Conservation (phyloP, 2,888 invertebrate species). For the Caenorhabditis imperialis region DNA sequence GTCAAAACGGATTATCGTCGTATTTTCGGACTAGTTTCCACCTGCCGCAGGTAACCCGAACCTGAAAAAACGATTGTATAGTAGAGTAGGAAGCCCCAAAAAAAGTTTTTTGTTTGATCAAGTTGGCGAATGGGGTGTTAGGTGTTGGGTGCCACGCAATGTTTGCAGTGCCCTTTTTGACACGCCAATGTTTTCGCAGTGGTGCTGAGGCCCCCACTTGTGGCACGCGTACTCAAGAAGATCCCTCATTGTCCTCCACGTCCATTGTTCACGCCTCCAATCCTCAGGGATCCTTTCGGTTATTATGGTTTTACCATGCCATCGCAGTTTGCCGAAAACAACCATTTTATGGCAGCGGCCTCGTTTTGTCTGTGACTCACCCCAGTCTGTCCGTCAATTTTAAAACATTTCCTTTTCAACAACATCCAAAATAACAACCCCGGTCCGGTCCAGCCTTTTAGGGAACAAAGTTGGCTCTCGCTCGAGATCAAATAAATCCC, state of each 20-base stretch:
- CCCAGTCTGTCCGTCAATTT: too few species aligned
- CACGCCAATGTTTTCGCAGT: constrained; percentile 24
- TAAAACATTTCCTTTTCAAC: too few species aligned
- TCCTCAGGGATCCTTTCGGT: constrained; percentile 20
- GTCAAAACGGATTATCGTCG: too few species aligned
- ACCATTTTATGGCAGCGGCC: constrained; percentile 21
- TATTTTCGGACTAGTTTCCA: constrained; percentile 3
- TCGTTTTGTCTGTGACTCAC: constrained; percentile 28
- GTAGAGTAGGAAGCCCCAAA: constrained; percentile 8
- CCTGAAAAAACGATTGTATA: constrained; percentile 18
- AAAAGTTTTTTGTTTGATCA: constrained; percentile 37
- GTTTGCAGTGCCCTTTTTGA: constrained; percentile 14
- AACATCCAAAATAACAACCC: too few species aligned
- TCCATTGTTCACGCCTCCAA: constrained; percentile 29
- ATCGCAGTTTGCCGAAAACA: constrained; percentile 26
- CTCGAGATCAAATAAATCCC: too few species aligned
- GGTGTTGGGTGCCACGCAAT: too few species aligned
- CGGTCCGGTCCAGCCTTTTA: too few species aligned
- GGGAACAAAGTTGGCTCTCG: too few species aligned
- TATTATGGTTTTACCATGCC: constrained; percentile 52
- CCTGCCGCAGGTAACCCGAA: constrained; percentile 10
- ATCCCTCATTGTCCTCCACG: constrained; percentile 25
- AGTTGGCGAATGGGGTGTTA: too few species aligned
- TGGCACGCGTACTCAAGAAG: constrained; percentile 28
- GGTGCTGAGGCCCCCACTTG: constrained; percentile 25